Conservation (phyloP, 2,797 vertebrate genomes). For the Fundulus diaphanus region DNA sequence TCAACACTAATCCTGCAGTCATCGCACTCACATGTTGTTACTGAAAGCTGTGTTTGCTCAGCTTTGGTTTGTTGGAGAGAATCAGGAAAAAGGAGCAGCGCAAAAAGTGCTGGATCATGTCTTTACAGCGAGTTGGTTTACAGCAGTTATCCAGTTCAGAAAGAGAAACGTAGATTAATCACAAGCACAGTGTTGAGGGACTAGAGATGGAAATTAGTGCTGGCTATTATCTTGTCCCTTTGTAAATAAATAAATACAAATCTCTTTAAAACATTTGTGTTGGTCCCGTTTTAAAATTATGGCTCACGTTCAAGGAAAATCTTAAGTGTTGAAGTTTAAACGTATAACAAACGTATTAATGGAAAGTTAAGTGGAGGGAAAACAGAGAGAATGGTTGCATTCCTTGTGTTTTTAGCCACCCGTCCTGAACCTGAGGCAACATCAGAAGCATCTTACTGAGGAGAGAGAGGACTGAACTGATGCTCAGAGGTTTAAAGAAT, state of each 20-base stretch:
- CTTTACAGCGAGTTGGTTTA: background rate
- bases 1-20: background rate
- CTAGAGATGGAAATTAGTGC: no score
- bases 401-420: background rate
- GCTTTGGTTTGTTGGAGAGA: background rate
- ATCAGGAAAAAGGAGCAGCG: no score
- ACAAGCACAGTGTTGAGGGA: background rate
- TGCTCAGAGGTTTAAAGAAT: no score
- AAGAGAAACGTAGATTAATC: background rate
- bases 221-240: no score
- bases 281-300: background rate
- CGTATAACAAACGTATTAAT: background rate
- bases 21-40: background rate
- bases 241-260: no score
- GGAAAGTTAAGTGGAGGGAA: background rate
- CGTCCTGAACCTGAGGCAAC: background rate
- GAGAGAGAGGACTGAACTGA: no score
- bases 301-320: no score
- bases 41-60: background rate
- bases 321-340: background rate
- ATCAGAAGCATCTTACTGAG: background rate
- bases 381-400: background rate
- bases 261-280: background rate
- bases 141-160: no score
- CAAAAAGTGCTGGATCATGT: no score